A percentile compares a stretch with the other conserved stretches of the same genome.
These are phyloP conservation scores for Adelges cooleyi DNA, from an alignment of 1,140 invertebrate species.

Conservation along the genomic window DNA sequence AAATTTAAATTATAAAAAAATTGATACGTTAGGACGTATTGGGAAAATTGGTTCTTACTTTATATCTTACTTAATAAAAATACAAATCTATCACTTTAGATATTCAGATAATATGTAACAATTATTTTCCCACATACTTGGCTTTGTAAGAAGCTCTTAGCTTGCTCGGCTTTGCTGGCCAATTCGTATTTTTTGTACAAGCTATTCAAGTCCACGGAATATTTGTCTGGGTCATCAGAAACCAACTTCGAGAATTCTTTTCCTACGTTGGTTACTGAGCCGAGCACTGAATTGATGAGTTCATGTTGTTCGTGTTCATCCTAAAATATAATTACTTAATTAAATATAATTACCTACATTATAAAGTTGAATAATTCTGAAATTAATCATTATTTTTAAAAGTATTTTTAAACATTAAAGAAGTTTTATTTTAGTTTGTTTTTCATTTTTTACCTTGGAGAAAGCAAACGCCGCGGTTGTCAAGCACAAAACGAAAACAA, in stretches of 20 bases:
- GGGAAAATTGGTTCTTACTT: too few relatives aligned
- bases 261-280: background rate
- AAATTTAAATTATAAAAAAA: too few relatives aligned
- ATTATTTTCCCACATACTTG: too few relatives aligned
- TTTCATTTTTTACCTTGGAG: background rate
- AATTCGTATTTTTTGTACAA: constrained; percentile 19
- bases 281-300: background rate
- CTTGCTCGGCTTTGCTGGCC: background rate
- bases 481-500: background rate
- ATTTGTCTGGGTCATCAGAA: background rate
- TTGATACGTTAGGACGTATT: too few relatives aligned
- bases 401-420: too few relatives aligned
- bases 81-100: too few relatives aligned
- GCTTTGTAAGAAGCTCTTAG: background rate
- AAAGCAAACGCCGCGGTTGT: background rate
- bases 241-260: background rate
- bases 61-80: too few relatives aligned
- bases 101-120: too few relatives aligned
- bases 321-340: background rate
- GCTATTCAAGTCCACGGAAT: background rate
- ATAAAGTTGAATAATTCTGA: background rate
- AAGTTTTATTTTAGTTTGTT: too few relatives aligned
- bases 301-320: background rate
- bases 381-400: background rate
- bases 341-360: background rate